Conservation (phyloP, 2,888 invertebrate species). For the Polyommatus icarus region DNA sequence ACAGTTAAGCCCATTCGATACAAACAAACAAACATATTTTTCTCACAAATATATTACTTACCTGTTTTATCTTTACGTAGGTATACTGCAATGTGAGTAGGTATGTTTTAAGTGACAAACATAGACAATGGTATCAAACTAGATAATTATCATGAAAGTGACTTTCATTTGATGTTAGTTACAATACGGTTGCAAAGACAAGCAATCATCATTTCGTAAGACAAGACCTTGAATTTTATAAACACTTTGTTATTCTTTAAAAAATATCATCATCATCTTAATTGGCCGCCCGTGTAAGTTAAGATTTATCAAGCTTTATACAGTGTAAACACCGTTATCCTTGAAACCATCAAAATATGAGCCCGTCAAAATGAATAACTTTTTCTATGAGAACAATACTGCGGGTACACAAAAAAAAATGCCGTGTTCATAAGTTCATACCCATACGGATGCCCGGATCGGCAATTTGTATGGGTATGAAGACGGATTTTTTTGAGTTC, state of each 20-base stretch:
- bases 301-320: too few species aligned
- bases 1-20: too few species aligned
- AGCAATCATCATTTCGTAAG: not conserved
- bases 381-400: too few species aligned
- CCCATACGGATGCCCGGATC: too few species aligned
- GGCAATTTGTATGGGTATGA: too few species aligned
- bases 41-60: not conserved
- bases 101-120: not conserved
- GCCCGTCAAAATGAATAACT: too few species aligned
- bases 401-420: too few species aligned
- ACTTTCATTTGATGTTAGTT: conserved; percentile 4
- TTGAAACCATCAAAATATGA: too few species aligned
- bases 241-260: not conserved
- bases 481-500: too few species aligned
- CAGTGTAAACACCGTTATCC: too few species aligned
- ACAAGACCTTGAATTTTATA: conserved; percentile 6
- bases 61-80: not conserved
- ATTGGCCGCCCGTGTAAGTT: not conserved
- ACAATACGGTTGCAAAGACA: not conserved
- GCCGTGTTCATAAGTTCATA: too few species aligned
- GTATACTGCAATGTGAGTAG: not conserved
- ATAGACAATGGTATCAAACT: not conserved
- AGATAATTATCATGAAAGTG: conserved; percentile 6
- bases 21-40: not conserved
- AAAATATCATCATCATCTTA: not conserved